phyloP scores from a whole-genome alignment of 1,140 invertebrate genomes.

The Tachypleus tridentatus region DNA sequence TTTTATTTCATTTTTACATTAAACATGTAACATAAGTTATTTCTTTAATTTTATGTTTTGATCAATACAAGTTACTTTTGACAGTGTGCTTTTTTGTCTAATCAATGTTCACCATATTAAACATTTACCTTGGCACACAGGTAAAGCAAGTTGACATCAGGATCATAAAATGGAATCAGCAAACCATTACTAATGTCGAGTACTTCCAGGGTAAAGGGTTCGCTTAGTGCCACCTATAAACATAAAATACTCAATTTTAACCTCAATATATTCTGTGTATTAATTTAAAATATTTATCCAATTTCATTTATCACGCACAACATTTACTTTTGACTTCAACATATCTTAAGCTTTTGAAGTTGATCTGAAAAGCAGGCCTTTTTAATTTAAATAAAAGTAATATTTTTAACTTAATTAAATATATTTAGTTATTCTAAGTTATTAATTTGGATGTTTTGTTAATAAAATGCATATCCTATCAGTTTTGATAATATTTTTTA shows the following conservation, averaged over 20 bases:
- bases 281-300: no score
- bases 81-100: background rate
- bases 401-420: no score
- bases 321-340: background rate
- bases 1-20: background rate
- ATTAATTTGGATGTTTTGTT: no score
- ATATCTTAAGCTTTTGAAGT: no score
- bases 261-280: no score
- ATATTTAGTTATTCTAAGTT: no score
- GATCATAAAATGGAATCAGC: constrained; percentile 95
- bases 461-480: no score
- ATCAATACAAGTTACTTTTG: no score
- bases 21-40: background rate
- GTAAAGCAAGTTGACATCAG: constrained; percentile 91
- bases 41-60: no score
- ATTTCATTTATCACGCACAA: background rate
- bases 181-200: constrained; percentile 96
- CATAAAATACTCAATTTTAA: background rate
- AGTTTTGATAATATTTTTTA: no score
- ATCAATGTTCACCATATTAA: constrained; percentile 1
- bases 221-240: constrained; percentile 60
- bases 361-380: no score
- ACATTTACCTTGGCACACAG: constrained; percentile 74
- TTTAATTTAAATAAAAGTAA: no score
- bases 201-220: constrained; percentile 89